Conservation (phyloP, 1,140 invertebrate genomes). For the Habropoda laboriosa region DNA sequence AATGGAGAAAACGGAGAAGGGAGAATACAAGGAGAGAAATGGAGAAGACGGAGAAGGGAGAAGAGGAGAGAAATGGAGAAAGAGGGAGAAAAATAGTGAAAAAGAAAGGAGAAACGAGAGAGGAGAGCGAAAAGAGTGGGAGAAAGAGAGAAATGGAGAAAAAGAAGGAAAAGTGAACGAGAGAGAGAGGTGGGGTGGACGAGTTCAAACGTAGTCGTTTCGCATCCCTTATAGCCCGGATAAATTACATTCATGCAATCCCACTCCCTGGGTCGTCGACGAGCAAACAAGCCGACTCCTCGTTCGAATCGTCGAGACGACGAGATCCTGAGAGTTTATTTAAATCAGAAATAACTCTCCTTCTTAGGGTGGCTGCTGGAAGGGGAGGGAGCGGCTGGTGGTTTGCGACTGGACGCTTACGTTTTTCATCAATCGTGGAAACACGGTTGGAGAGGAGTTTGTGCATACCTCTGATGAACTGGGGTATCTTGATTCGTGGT, state of each 20-base stretch:
- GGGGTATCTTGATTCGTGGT: no score
- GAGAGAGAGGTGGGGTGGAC: constrained; percentile 36
- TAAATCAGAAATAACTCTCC: constrained; percentile 70
- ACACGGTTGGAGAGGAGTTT: no score
- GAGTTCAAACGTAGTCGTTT: constrained; percentile 75
- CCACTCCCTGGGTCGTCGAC: constrained; percentile 23
- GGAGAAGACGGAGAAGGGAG: no score
- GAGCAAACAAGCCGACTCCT: constrained; percentile 43
- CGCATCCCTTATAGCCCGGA: constrained; percentile 70
- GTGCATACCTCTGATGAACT: no score
- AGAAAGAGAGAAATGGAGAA: background rate
- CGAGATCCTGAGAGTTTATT: constrained; percentile 67
- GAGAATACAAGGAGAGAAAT: no score
- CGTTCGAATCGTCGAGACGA: constrained; percentile 65
- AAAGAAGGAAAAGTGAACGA: background rate
- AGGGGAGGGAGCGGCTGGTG: background rate
- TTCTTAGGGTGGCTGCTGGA: constrained; percentile 1
- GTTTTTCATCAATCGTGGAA: constrained; percentile 23
- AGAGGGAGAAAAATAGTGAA: background rate
- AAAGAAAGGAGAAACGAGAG: constrained; percentile 19
- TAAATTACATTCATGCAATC: constrained; percentile 74
- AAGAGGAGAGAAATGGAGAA: no score
- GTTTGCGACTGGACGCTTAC: constrained; percentile 14
- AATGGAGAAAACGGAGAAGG: no score
- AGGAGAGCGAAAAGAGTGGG: background rate